Conservation (phyloP, 2,888 invertebrate species). For the Ennomos erosarius region DNA sequence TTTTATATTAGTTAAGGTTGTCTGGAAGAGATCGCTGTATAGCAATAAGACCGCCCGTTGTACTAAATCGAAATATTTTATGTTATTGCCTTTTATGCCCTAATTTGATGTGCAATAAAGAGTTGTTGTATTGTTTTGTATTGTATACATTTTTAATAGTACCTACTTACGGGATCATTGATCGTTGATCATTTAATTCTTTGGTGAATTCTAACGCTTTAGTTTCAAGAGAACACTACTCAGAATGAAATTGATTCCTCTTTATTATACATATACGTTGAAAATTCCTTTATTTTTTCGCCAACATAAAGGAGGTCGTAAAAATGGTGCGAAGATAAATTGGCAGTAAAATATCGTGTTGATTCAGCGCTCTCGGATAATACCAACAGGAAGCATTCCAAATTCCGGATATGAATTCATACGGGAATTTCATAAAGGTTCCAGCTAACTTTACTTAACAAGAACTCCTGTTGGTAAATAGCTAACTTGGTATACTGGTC, state of each 20-base stretch:
- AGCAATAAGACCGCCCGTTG: too few species aligned
- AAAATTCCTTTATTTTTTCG: slow-evolving; percentile 15
- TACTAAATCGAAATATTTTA: too few species aligned
- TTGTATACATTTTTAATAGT: too few species aligned
- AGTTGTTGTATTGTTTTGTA: too few species aligned
- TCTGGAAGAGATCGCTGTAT: too few species aligned
- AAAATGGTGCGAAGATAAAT: slow-evolving; percentile 29
- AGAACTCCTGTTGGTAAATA: neutral
- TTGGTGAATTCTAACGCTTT: too few species aligned
- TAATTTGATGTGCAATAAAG: too few species aligned
- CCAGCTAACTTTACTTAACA: slow-evolving; percentile 15
- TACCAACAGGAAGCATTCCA: slow-evolving; percentile 26
- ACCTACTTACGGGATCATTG: too few species aligned
- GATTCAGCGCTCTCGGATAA: slow-evolving; percentile 25
- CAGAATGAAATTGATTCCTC: slow-evolving; percentile 10
- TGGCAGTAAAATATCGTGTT: slow-evolving; percentile 32
- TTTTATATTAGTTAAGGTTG: too few species aligned
- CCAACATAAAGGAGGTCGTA: slow-evolving; percentile 20
- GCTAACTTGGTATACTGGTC: slow-evolving; percentile 9
- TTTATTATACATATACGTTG: slow-evolving; percentile 5
- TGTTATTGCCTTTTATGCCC: too few species aligned
- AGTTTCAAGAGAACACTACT: neutral
- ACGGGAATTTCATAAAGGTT: slow-evolving; percentile 21
- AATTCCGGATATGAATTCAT: slow-evolving; percentile 28
- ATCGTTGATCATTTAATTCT: too few species aligned